Evolutionary conservation across 2,888 invertebrate species (phyloP).

Genomic region (Folsomia manolachei): DNA sequence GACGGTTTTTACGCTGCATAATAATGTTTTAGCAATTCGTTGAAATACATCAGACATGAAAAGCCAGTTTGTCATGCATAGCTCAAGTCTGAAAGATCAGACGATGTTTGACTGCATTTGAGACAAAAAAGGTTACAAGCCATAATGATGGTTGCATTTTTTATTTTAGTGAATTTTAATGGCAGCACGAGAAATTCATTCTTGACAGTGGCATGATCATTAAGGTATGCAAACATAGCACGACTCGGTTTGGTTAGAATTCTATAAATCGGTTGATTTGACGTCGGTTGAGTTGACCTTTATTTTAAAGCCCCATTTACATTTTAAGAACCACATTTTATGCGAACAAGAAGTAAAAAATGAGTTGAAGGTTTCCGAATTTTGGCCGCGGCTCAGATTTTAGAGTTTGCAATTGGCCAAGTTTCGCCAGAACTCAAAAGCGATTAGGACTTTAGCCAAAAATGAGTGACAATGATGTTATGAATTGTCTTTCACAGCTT

Average conservation of each 20-base stretch:
- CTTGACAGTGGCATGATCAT: neutral
- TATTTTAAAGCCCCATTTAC: neutral
- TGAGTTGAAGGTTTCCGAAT: neutral
- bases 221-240: neutral
- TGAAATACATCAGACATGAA: no score
- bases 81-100: no score
- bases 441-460: conserved; percentile 6
- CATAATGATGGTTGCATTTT: neutral
- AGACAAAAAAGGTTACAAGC: neutral
- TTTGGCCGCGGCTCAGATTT: neutral
- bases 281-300: neutral
- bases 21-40: no score
- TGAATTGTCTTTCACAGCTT: neutral
- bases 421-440: neutral
- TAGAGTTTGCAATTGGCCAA: neutral
- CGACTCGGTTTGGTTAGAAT: no score
- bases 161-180: neutral
- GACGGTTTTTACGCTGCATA: no score
- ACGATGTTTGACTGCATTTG: no score
- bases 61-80: no score
- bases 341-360: neutral
- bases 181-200: neutral
- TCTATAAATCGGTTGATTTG: neutral
- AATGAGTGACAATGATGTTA: conserved; percentile 2
- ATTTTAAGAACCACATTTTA: neutral